Evolutionary conservation across 1,140 invertebrate genomes (phyloP).

Genomic region (Campoletis sonorensis): DNA sequence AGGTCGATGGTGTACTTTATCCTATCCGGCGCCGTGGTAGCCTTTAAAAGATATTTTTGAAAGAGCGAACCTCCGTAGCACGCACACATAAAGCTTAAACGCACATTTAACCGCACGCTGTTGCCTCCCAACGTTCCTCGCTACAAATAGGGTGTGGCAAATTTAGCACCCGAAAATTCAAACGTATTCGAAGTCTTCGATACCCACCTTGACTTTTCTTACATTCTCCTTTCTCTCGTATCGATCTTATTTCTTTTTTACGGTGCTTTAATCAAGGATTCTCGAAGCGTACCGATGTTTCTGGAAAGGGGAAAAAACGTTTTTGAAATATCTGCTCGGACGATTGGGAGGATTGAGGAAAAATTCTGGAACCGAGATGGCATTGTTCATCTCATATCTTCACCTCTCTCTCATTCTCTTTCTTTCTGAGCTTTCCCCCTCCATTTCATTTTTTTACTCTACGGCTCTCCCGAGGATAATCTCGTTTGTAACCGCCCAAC

Average conservation of each 20-base stretch:
- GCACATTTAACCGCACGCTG: conserved; percentile 11
- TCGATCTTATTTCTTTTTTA: conserved; percentile 1
- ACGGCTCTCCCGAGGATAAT: conserved; percentile 22
- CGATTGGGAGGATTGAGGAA: conserved; percentile 16
- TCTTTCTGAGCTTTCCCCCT: background rate
- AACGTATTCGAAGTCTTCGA: conserved; percentile 15
- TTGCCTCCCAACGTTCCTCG: conserved; percentile 5
- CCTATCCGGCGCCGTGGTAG: background rate
- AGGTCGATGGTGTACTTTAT: conserved; percentile 25
- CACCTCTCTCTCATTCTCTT: conserved; percentile 35
- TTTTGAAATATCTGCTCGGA: background rate
- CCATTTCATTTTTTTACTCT: conserved; percentile 2
- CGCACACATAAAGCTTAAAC: conserved; percentile 9
- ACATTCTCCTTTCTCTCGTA: background rate
- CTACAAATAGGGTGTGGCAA: conserved; percentile 55
- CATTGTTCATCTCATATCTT: conserved; percentile 36
- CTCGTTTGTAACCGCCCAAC: conserved; percentile 18
- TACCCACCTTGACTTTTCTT: background rate
- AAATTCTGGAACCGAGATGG: conserved; percentile 32
- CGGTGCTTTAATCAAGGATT: background rate
- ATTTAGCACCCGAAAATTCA: conserved; percentile 40
- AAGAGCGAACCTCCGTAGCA: conserved; percentile 9
- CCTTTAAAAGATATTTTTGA: conserved; percentile 41
- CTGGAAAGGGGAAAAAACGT: background rate
- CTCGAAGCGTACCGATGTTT: background rate